These are phyloP conservation scores for Gymnoscopelus braueri DNA, from an alignment of 2,797 vertebrate genomes.

Conservation along the genomic window DNA sequence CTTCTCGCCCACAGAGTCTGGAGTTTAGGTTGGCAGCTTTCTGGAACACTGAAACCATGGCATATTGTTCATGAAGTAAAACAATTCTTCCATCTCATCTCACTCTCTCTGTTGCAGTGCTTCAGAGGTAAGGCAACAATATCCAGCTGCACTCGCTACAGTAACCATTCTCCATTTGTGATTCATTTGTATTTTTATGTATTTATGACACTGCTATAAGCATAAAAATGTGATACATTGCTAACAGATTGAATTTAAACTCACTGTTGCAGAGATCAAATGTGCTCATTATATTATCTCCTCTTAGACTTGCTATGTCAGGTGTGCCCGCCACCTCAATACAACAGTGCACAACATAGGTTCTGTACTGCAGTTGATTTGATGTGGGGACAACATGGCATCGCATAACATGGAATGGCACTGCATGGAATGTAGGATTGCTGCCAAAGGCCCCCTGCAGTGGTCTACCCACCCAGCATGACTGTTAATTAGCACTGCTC, in stretches of 20 bases:
- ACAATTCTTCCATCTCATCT: slow-evolving; percentile 1
- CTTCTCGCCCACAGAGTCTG: slow-evolving; percentile 52
- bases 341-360: slow-evolving; percentile 25
- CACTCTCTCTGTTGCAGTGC: slow-evolving; percentile 9
- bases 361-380: slow-evolving; percentile 13
- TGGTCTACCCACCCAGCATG: slow-evolving; percentile 28
- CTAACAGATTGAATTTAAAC: slow-evolving; percentile 34
- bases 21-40: slow-evolving; percentile 46
- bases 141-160: background rate
- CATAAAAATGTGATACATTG: slow-evolving; percentile 5
- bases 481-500: slow-evolving; percentile 62
- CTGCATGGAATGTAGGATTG: slow-evolving; percentile 49
- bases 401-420: background rate
- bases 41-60: slow-evolving; percentile 28
- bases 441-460: slow-evolving; percentile 38
- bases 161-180: background rate
- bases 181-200: slow-evolving; percentile 1
- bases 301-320: slow-evolving; percentile 21
- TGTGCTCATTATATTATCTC: slow-evolving; percentile 38
- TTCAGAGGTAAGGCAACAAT: background rate
- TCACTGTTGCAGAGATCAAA: slow-evolving; percentile 26
- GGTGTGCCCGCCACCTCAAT: slow-evolving; percentile 1
- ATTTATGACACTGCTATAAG: slow-evolving; percentile 8
- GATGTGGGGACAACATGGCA: slow-evolving; percentile 3
- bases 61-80: slow-evolving; percentile 16